Evolutionary conservation across 2,888 invertebrate species (phyloP).

Genomic region (Nineta flava): DNA sequence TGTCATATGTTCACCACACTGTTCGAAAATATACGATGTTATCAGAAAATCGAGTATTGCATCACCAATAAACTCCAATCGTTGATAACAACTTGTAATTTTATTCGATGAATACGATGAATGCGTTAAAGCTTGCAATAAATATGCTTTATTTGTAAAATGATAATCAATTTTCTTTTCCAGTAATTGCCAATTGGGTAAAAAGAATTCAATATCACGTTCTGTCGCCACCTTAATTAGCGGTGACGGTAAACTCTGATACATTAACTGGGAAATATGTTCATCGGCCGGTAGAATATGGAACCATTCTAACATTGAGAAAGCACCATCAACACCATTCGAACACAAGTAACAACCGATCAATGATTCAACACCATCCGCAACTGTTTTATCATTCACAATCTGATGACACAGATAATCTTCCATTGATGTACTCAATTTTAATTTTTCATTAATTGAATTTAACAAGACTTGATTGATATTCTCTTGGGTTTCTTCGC

Average conservation of each 20-base stretch:
- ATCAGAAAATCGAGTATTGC: slow-evolving; percentile 82
- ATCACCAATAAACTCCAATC: slow-evolving; percentile 85
- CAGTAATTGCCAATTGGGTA: slow-evolving; percentile 15
- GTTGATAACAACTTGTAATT: slow-evolving; percentile 75
- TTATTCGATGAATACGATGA: slow-evolving; percentile 71
- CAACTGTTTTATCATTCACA: slow-evolving; percentile 47
- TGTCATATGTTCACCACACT: slow-evolving; percentile 39
- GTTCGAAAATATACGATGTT: slow-evolving; percentile 75
- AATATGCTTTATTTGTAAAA: slow-evolving; percentile 64
- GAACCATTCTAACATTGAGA: slow-evolving; percentile 47
- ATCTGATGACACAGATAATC: slow-evolving; percentile 25
- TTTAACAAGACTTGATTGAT: slow-evolving; percentile 14
- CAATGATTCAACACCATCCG: slow-evolving; percentile 76
- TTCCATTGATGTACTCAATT: background rate
- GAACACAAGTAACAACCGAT: slow-evolving; percentile 56
- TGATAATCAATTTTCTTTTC: slow-evolving; percentile 50
- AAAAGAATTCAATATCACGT: slow-evolving; percentile 29
- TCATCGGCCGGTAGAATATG: slow-evolving; percentile 25
- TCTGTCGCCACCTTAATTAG: slow-evolving; percentile 24
- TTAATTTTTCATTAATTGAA: background rate
- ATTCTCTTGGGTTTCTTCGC: slow-evolving; percentile 14
- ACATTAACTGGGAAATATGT: slow-evolving; percentile 18
- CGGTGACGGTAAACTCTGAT: slow-evolving; percentile 23
- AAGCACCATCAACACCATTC: slow-evolving; percentile 29
- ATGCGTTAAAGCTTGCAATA: slow-evolving; percentile 88